Percentiles rank a stretch among this genome's conserved stretches.
Conservation (phyloP, 2,113 vertebrate species). For the Uria aalge region DNA sequence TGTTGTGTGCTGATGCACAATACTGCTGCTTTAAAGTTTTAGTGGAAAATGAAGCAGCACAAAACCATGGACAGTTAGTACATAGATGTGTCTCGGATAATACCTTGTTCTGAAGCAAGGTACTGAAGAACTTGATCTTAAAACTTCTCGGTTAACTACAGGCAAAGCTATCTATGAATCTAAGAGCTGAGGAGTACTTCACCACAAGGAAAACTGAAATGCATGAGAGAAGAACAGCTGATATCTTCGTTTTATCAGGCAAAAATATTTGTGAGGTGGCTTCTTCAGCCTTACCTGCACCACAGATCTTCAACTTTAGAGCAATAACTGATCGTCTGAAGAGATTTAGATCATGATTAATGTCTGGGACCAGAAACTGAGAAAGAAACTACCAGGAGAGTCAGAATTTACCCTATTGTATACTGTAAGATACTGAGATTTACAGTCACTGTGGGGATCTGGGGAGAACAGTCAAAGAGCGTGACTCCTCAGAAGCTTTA, state of each 20-base stretch:
- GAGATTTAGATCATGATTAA: neutral
- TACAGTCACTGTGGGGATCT: neutral
- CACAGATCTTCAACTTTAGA: neutral
- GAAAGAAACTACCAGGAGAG: neutral
- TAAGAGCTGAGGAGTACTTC: neutral
- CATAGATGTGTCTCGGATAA: neutral
- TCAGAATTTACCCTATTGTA: neutral
- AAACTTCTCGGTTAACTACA: neutral
- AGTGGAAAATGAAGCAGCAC: neutral
- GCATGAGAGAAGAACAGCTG: neutral
- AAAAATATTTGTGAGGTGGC: neutral
- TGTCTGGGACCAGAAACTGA: neutral
- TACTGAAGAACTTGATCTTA: neutral
- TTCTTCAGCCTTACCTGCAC: neutral
- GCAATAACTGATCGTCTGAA: neutral
- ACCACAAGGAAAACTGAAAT: neutral
- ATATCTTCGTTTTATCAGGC: neutral
- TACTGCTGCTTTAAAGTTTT: neutral
- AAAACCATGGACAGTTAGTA: neutral
- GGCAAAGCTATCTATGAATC: neutral
- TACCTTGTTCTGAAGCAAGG: neutral
- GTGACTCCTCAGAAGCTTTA: neutral
- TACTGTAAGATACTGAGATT: neutral
- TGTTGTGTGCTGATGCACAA: neutral
- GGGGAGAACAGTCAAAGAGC: neutral